Evolutionary conservation across 2,888 invertebrate species (phyloP), one percentile per base, ranked within the genome.

Genomic region (Diarsia dahlii): DNA sequence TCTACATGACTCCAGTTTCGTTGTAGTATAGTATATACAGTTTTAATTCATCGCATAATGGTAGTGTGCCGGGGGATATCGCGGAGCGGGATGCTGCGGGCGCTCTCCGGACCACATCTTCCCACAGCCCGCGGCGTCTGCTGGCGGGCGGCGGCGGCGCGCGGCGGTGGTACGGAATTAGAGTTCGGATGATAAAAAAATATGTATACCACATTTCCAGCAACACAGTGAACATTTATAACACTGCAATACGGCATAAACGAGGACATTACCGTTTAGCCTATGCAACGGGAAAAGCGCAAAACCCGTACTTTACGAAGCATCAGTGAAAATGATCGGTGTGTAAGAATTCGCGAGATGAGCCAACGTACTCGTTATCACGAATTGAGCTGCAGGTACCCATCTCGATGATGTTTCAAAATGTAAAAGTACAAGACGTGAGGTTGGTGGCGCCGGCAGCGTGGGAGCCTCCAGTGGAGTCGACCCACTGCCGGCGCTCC

Each of bases 401-500:
- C 69, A 81, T 82, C 87, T 81, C 65, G 82, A 72, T 78, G 79
- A 85, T 76, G 81, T 73, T 85, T 83, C 72, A 80, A 82, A 87
- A 87, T 88, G 83, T 87, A 88, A 90, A 90, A 89, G 87, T 89
- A 86, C 86, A 84, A 48, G 58, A 85, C 85, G 82, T 85, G 87
- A 84, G 77, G 67, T 58, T 73, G 45, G 66, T 71, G 69, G 62
- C 76, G 76, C 60, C 73, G 71, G 62, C 82, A 65, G 88, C 91
- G 91, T 91, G 91, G 86, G 89, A 91, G 87, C 84, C 76, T 76
- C 83, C 71, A 80, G 71, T 80, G 71, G 72, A 75, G 76, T 74
- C 89, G 90, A 89, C 91, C 88, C 81, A 90, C 83, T 88, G 80
- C 78, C 82, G 67, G 34, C 80, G 87, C 86, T 89, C 90, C 82